phyloP scores from a whole-genome alignment of 2,888 invertebrate species.

The Malthinus flaveolus region DNA sequence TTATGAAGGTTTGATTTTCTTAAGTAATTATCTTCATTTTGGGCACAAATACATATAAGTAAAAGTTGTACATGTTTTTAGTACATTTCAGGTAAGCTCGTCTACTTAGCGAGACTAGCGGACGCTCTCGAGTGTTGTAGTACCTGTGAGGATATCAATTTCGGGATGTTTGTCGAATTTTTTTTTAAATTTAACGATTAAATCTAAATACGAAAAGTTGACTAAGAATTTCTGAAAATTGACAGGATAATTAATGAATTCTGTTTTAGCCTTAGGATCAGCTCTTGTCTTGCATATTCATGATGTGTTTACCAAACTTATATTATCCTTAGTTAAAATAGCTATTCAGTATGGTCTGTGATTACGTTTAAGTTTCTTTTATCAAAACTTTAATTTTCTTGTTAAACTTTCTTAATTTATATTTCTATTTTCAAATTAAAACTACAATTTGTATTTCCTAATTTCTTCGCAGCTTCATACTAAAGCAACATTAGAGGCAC shows the following conservation, averaged over 20 bases:
- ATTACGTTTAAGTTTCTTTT: slow-evolving; percentile 17
- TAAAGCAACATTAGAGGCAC: too few species aligned
- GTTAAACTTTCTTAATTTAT: slow-evolving; percentile 3
- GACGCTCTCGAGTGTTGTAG: too few species aligned
- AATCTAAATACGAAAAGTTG: slow-evolving; percentile 3
- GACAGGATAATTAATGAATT: slow-evolving; percentile 35
- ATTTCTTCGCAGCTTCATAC: too few species aligned
- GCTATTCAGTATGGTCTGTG: slow-evolving; percentile 23
- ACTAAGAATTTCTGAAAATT: slow-evolving; percentile 17
- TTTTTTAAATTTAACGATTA: neutral
- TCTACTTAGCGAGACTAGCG: neutral
- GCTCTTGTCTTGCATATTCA: slow-evolving; percentile 46
- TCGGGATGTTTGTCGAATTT: too few species aligned
- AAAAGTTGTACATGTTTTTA: neutral
- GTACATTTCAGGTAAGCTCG: neutral
- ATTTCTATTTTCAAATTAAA: neutral
- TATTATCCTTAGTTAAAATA: slow-evolving; percentile 54
- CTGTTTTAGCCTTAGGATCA: slow-evolving; percentile 31
- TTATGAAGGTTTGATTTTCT: slow-evolving; percentile 43
- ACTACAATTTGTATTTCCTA: neutral
- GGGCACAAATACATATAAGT: slow-evolving; percentile 8
- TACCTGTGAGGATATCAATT: too few species aligned
- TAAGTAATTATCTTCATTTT: slow-evolving; percentile 31
- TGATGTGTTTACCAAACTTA: slow-evolving; percentile 54
- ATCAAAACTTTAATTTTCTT: slow-evolving; percentile 6